A percentile compares a stretch with the other conserved stretches of the same genome.
phyloP scores from a whole-genome alignment of 2,888 invertebrate genomes.

The Tiliacea citrago region DNA sequence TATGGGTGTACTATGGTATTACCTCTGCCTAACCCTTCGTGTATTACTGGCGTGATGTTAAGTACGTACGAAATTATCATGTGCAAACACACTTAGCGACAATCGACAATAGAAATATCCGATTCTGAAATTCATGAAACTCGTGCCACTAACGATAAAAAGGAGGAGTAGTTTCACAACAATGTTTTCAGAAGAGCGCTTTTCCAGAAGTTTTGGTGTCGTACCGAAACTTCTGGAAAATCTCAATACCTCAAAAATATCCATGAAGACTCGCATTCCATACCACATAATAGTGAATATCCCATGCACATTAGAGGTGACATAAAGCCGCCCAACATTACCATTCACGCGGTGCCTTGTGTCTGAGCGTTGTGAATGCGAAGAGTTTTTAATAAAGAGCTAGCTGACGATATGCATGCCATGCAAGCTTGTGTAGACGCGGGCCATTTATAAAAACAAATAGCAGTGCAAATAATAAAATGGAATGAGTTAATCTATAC shows the following conservation, averaged over 20 bases:
- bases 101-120: neutral
- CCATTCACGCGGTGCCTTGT: slow-evolving; percentile 35
- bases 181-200: neutral
- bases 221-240: too few species aligned
- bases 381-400: slow-evolving; percentile 59
- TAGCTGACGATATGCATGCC: slow-evolving; percentile 57
- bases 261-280: neutral
- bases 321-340: slow-evolving; percentile 33
- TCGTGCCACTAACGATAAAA: too few species aligned
- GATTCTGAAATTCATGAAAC: neutral
- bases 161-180: neutral
- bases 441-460: slow-evolving; percentile 35
- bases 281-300: slow-evolving; percentile 1
- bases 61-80: neutral
- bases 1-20: too few species aligned
- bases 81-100: neutral
- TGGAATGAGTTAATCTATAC: slow-evolving; percentile 7
- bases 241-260: too few species aligned
- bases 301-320: slow-evolving; percentile 36
- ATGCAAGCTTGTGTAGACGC: slow-evolving; percentile 30
- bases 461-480: slow-evolving; percentile 27
- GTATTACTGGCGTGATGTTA: too few species aligned
- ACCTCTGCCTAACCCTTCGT: too few species aligned
- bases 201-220: too few species aligned
- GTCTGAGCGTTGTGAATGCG: slow-evolving; percentile 49